Percentiles rank a stretch among this genome's conserved stretches.
Conservation (phyloP, 2,113 vertebrate species). For the Nyctereutes procyonoides region DNA sequence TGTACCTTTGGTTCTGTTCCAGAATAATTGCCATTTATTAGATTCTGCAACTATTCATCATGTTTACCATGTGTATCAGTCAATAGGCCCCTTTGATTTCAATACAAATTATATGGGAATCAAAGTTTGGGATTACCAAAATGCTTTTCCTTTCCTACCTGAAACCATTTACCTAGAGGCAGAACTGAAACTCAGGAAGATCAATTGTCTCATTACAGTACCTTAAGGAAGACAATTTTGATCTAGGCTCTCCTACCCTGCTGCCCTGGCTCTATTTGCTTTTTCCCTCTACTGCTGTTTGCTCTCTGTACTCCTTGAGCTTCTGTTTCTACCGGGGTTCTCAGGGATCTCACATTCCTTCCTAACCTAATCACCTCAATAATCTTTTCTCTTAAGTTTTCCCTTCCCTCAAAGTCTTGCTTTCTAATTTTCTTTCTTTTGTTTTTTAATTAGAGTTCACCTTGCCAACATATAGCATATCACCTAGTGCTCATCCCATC, state of each 20-base stretch:
- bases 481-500: too few relatives aligned
- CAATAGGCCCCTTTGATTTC: slow-evolving; percentile 56
- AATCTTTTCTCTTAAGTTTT: slow-evolving; percentile 21
- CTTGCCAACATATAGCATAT: too few relatives aligned
- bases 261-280: not conserved
- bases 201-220: not conserved
- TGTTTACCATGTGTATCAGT: not conserved
- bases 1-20: slow-evolving; percentile 43
- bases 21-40: slow-evolving; percentile 41
- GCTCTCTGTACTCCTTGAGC: not conserved
- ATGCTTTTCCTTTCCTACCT: not conserved
- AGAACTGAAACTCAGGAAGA: not conserved
- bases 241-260: not conserved
- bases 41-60: slow-evolving; percentile 26
- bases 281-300: not conserved
- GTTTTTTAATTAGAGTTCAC: too few relatives aligned
- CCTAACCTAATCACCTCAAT: not conserved
- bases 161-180: not conserved
- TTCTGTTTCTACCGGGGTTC: not conserved
- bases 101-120: slow-evolving; percentile 23
- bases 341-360: not conserved
- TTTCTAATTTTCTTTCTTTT: slow-evolving; percentile 60
- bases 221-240: not conserved
- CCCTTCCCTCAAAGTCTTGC: not conserved
- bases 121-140: slow-evolving; percentile 14